phyloP scores from a whole-genome alignment of 2,888 invertebrate species.

The Oscheius sp. region DNA sequence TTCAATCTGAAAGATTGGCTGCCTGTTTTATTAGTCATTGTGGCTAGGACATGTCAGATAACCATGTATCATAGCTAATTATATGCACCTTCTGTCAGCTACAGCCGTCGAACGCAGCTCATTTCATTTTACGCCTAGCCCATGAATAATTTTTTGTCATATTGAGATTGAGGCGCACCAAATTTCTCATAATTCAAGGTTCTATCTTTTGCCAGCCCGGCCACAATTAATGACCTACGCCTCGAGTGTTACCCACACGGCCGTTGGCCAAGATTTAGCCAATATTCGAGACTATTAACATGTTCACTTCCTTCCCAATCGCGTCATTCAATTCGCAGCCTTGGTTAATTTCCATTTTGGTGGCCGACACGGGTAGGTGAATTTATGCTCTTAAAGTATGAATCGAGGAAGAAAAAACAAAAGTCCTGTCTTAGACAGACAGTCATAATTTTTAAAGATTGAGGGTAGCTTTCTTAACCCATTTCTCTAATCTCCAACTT shows the following conservation, averaged over 20 bases:
- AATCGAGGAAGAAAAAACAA: background rate
- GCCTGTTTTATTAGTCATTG: background rate
- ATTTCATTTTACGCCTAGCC: background rate
- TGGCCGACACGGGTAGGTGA: background rate
- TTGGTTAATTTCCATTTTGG: background rate
- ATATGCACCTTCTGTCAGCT: background rate
- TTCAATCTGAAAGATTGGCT: background rate
- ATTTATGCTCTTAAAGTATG: conserved; percentile 1
- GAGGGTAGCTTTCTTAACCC: background rate
- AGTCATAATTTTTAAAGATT: conserved; percentile 5
- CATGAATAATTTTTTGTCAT: background rate
- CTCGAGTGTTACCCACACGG: background rate
- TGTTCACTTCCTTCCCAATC: background rate
- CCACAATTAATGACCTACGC: conserved; percentile 21
- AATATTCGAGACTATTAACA: background rate
- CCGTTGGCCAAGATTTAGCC: conserved; percentile 11
- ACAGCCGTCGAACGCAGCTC: background rate
- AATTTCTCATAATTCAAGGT: conserved; percentile 17
- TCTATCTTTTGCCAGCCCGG: background rate
- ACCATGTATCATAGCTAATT: background rate
- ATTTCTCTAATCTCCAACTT: background rate
- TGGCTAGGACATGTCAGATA: background rate
- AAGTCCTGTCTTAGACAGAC: background rate
- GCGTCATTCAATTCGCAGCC: background rate
- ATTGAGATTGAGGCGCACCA: conserved; percentile 14